Percentiles rank a stretch among this genome's conserved stretches.
phyloP scores from a whole-genome alignment of 2,797 vertebrate species.

The Liasis olivaceus region DNA sequence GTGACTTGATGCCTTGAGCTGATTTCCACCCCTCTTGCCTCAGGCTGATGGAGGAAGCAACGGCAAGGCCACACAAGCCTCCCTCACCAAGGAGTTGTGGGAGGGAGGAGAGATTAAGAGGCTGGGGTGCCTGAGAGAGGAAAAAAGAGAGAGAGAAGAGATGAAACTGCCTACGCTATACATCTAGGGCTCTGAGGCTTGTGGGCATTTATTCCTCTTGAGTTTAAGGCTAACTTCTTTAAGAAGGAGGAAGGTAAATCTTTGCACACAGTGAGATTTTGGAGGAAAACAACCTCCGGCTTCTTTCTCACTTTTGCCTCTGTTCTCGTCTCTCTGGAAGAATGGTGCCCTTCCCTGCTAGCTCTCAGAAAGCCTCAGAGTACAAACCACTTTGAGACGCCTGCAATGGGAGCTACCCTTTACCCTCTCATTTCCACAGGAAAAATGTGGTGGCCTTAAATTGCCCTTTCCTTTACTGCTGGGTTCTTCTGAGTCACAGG shows the following conservation, averaged over 20 bases:
- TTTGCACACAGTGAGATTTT: neutral
- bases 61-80: neutral
- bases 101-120: accelerated
- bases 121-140: too few species aligned
- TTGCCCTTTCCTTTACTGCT: neutral
- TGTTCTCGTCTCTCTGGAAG: neutral
- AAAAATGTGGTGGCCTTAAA: neutral
- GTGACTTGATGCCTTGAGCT: accelerated
- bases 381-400: neutral
- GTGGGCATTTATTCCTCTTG: neutral
- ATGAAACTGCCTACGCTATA: neutral
- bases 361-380: neutral
- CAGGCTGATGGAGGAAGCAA: neutral
- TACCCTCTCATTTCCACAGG: neutral
- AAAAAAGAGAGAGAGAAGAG: neutral
- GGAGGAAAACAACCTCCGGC: neutral
- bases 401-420: neutral
- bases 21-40: conserved; percentile 5
- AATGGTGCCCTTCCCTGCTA: neutral
- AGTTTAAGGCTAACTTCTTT: neutral
- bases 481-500: neutral
- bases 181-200: neutral
- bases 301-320: neutral
- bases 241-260: neutral
- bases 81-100: neutral